Base-by-base conservation (phyloP, 2,888 invertebrate genomes). In the Stenolophus ochropezus region DNA sequence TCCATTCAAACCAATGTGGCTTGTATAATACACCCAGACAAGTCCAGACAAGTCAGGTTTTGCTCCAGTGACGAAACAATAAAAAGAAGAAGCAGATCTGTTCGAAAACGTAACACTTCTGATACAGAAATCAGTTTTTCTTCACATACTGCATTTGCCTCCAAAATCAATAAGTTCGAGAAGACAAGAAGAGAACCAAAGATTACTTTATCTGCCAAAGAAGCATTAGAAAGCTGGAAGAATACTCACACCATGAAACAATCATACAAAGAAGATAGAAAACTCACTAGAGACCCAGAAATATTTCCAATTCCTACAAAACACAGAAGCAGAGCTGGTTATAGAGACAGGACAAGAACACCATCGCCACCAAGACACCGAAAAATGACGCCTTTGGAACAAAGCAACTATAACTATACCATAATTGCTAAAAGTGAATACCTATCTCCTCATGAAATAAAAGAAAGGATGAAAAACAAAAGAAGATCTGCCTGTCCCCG, bases 171-270 rank as follows among this genome's bases (percentile, higher is more conserved):
- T n/a, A 33, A 56, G 0, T 18, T 58, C 16, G 58, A 25, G 27
- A 76, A 76, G 4, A 27, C 21, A 76, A n/a, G 2, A n/a, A 42
- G 58, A 33, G 56, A 27, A 27, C 33, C 58, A n/a, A 23, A 61
- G 5, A 42, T 42, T n/a, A 53, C 51, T 11, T 42, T 16, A 47
- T 77, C 77, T 8, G 65, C 42, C 4, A 73, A 56, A 56, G 56
- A 80, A 47, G 80, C 80, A 21, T 42, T 80, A 27, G 56, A 73
- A 42, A 71, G 58, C 33, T 80, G 80, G 80, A 80, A 80, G 49
- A 73, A 80, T 2, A 73, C 73, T 5, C 80, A 80, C 23, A 80
- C 73, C 1, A 20, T 80, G 33, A 71, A 42, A 42, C 56, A 80
- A 49, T n/a, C n/a, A n/a, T n/a, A n/a, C n/a, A n/a, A n/a, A n/a